phyloP scores from a whole-genome alignment of 1,140 invertebrate species.

The Lepidurus couesii region DNA sequence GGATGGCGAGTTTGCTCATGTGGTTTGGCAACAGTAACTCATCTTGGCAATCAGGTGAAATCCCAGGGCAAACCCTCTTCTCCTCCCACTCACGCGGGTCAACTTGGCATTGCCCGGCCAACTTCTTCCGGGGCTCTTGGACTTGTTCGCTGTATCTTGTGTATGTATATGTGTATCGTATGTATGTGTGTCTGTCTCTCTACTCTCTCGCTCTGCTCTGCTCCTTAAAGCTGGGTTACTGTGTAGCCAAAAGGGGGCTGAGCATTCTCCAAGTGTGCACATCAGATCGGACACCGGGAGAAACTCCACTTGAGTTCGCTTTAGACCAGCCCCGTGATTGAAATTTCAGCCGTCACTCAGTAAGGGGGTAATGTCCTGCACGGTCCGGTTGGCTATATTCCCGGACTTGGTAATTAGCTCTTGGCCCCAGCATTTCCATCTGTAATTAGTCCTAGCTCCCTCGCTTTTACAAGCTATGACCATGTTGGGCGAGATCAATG shows the following conservation, averaged over 20 bases:
- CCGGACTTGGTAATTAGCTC: slow-evolving; percentile 18
- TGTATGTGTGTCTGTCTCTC: too few relatives aligned
- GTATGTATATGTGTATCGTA: too few relatives aligned
- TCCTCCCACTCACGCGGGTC: neutral
- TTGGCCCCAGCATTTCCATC: slow-evolving; percentile 17
- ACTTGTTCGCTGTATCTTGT: too few relatives aligned
- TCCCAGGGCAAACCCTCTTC: neutral
- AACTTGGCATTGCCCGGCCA: neutral
- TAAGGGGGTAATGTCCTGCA: slow-evolving; percentile 21
- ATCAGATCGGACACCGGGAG: neutral
- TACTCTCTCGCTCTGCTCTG: too few relatives aligned
- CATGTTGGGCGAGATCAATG: slow-evolving; percentile 17
- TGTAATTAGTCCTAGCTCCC: slow-evolving; percentile 21
- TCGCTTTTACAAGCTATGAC: slow-evolving; percentile 15
- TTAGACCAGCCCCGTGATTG: neutral
- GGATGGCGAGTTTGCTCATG: neutral
- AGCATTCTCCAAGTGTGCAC: neutral
- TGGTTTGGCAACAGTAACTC: neutral
- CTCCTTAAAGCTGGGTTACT: too few relatives aligned
- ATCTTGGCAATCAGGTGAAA: slow-evolving; percentile 18
- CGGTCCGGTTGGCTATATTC: slow-evolving; percentile 20
- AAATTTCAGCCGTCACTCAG: slow-evolving; percentile 18
- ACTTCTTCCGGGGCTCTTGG: too few relatives aligned
- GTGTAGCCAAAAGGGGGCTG: neutral
- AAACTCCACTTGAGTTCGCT: neutral